Base-by-base conservation (phyloP, 2,113 vertebrate species). In the Petromus typicus region DNA sequence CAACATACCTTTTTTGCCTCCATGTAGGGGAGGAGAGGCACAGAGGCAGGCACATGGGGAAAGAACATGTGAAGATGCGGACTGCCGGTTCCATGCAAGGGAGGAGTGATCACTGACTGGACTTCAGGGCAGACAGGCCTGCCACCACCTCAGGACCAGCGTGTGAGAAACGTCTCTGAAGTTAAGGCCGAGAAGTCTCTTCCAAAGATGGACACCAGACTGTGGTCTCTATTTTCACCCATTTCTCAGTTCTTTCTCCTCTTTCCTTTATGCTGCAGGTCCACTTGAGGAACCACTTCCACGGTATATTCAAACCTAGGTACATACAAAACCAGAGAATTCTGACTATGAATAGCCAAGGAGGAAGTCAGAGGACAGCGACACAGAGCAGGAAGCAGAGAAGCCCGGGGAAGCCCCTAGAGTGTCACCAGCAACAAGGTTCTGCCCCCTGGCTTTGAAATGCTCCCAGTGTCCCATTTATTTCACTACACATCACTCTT, bases 361-460 rank as follows among this genome's bases (percentile, higher is more conserved):
- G 66, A 20, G 57, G 3, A 2, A 3, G 2, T n/a, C 17, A 85
- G 51, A 88, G 32, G 7, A 51, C 3, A 61, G 12, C 17, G 37
- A 45, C 10, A 12, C 16, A 32, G 13, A 32, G 13, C 25, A 22
- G 16, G 2, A 20, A 57, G 6, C 0, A 2, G 11, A 4, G 23
- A 90, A 89, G 23, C 43, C 12, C 6, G 1, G 2, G 7, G 5
- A 73, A 48, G 9, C 27, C 34, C 16, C 0, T 1, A 5, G 6
- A 16, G 4, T 13, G 4, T 0, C 27, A 3, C 2, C 13, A 59
- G 32, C 0, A 11, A n/a, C 7, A 17, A 2, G 37, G 1, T 25
- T 56, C 61, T 22, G 13, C 18, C 32, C 2, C 7, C 22, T 43
- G 40, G 4, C 4, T 61, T 66, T 54, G 69, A 71, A 87, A 63